Base-by-base conservation (phyloP, 2,888 invertebrate genomes). In the Caenorhabditis imperialis region DNA sequence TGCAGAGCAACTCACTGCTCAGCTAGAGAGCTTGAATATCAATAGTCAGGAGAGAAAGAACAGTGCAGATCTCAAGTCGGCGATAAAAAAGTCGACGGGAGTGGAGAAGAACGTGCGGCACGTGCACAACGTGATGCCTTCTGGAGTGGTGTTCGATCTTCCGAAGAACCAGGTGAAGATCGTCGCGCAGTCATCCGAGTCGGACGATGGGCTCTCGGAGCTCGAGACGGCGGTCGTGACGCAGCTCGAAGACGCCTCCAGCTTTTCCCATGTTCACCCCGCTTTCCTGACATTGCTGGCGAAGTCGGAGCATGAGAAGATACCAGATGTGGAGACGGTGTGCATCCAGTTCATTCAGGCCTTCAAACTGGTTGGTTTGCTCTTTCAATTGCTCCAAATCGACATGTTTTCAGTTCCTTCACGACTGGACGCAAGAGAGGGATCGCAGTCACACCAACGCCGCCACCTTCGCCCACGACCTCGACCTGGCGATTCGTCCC, bases 281-380 rank as follows among this genome's bases (percentile, higher is more conserved):
- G 63, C 77, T 14, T 83, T 85, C 63, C 25, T 78, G 20, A 73
- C 75, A 1, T 67, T 85, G 1, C 23, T 60, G 14, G 77, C 77
- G 10, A 42, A 69, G 40, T 79, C 82, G 30, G 84, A 84, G 2
- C 35, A 40, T 18, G 77, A 71, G 27, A 55, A 78, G 14, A 44
- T 81, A 37, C 55, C 62, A 14, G 81, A 82, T 18, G 54, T 81
- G 0, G 83, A 85, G 37, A 74, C 81, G 33, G 57, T 84, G 10
- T 81, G 83, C 61, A 65, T 80, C 45, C 78, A 78, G 48, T 85
- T 85, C 54, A 72, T 84, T 25, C 16, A 20, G 6, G 75, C 75
- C 8, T 74, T 77, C 57, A 74, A 58, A 38, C 44, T 72, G 60
- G 82, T 82, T 20, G 25, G 53, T 38, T 37, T n/a, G n/a, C n/a